Evolutionary conservation across 2,797 vertebrate genomes (phyloP).

Genomic region (Pantherophis alleghaniensis): DNA sequence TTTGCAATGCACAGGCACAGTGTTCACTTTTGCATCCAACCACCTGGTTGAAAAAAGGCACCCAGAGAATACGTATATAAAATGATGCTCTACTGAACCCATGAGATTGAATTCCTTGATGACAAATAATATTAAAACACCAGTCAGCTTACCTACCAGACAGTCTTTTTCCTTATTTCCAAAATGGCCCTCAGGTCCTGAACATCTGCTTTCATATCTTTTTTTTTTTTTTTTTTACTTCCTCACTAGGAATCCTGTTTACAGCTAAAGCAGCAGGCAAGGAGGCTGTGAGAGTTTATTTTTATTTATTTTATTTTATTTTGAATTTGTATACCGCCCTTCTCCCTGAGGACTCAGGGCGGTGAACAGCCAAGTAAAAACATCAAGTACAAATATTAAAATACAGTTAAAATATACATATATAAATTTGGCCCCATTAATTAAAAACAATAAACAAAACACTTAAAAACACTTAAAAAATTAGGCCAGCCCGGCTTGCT

Average conservation of each 20-base stretch:
- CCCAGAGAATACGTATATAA: neutral
- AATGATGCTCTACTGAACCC: neutral
- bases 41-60: neutral
- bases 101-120: neutral
- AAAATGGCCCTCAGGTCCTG: neutral
- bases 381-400: no score
- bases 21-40: neutral
- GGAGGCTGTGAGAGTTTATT: neutral
- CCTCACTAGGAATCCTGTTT: neutral
- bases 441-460: no score
- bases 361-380: no score
- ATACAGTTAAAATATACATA: no score
- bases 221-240: neutral
- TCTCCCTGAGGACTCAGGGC: no score
- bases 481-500: no score
- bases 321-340: no score
- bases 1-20: neutral
- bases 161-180: neutral
- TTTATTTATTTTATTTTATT: no score
- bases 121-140: neutral
- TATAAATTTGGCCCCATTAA: no score
- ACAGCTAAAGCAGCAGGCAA: neutral
- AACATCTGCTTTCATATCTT: neutral
- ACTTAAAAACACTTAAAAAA: no score
- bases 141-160: neutral